Conservation (phyloP, 2,797 vertebrate species). For the Crocodylus rhombifer region DNA sequence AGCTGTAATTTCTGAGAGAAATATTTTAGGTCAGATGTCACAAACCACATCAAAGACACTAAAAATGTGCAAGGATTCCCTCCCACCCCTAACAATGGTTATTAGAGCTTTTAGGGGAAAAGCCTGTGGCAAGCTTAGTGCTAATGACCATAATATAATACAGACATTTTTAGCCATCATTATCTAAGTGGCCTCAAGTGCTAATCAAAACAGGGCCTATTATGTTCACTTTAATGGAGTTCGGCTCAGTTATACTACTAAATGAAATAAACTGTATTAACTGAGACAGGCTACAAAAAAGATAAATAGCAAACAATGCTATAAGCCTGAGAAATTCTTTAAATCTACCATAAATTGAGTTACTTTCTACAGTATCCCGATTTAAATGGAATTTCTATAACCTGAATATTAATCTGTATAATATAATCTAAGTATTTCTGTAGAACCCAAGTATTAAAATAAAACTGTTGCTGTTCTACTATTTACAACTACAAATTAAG, state of each 20-base stretch:
- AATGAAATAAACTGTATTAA: slow-evolving; percentile 61
- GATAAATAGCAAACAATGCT: slow-evolving; percentile 53
- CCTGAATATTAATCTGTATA: not conserved
- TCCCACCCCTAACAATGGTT: not conserved
- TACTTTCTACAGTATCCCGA: slow-evolving; percentile 5
- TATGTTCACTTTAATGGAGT: slow-evolving; percentile 62
- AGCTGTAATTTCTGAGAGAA: slow-evolving; percentile 36
- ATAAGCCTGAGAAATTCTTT: slow-evolving; percentile 51
- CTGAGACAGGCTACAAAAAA: slow-evolving; percentile 39
- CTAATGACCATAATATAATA: slow-evolving; percentile 47
- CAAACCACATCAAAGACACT: slow-evolving; percentile 6
- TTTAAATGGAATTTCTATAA: slow-evolving; percentile 34
- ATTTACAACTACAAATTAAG: slow-evolving; percentile 35
- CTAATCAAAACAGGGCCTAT: slow-evolving; percentile 61
- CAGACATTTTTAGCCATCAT: not conserved
- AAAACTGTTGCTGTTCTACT: slow-evolving; percentile 12
- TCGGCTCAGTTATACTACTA: slow-evolving; percentile 57
- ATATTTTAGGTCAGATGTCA: slow-evolving; percentile 29
- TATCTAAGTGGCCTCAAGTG: slow-evolving; percentile 51
- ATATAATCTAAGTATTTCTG: slow-evolving; percentile 5
- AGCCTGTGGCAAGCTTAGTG: slow-evolving; percentile 18
- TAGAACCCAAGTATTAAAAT: slow-evolving; percentile 4
- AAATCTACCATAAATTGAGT: slow-evolving; percentile 49
- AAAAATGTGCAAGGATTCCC: slow-evolving; percentile 1
- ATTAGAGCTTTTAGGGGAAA: not conserved